Conservation (phyloP, 2,888 invertebrate species). For the Byasa hedistus region DNA sequence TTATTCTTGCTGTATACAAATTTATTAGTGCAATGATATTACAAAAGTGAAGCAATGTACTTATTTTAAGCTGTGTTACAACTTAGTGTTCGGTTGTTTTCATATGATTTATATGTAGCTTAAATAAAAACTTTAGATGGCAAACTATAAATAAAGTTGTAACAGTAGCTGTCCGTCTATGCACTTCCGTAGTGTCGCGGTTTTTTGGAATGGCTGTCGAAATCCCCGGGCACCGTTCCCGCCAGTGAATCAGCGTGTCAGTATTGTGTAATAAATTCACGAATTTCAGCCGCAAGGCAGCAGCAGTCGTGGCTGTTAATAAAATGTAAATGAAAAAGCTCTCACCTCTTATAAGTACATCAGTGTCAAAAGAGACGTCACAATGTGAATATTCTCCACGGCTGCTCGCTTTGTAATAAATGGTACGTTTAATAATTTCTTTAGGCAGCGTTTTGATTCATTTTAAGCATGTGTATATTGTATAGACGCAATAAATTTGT, state of each 20-base stretch:
- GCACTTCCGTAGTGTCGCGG: constrained; percentile 6
- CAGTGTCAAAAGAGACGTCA: no score
- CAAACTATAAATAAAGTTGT: constrained; percentile 2
- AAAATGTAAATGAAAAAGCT: constrained; percentile 1
- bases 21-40: no score
- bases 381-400: no score
- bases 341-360: no score
- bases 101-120: neutral
- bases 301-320: neutral
- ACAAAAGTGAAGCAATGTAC: no score
- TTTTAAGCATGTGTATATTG: no score
- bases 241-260: constrained; percentile 10
- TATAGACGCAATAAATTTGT: no score
- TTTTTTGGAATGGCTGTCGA: constrained; percentile 11
- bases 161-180: constrained; percentile 5
- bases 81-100: neutral
- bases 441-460: no score
- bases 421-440: no score
- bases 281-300: neutral
- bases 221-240: neutral
- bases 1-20: no score
- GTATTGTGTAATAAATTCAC: constrained; percentile 11
- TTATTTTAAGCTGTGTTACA: neutral
- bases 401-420: no score
- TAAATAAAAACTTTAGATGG: neutral